Evolutionary conservation across 2,888 invertebrate genomes (phyloP), one percentile per base, ranked within the genome.

Genomic region (Tyria jacobaeae): DNA sequence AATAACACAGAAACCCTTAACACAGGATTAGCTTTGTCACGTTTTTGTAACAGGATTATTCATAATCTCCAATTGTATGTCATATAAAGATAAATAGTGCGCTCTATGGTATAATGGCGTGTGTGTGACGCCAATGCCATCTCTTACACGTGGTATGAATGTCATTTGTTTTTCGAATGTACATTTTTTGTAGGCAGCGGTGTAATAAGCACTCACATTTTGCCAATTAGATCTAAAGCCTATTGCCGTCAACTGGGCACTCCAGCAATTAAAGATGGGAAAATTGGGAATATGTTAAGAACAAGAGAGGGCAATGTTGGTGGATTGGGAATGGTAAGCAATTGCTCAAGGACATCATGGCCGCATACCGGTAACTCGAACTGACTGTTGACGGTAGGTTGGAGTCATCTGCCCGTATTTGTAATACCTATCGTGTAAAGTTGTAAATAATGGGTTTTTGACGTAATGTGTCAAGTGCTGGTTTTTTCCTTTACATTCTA

Each of bases 41-140:
- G 82, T 80, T 83, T 81, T 73, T 70, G 73, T 82, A 84, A 84
- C 79, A 75, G 75, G 80, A 82, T 81, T 82, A 78, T 71, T 71
- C 71, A 75, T 75, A 77, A 81, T 77, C 73, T 72, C 71, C 66
- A 69, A 70, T 62, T 66, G 70, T 68, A 71, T 81, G 77, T 66
- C 75, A 76, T 79, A 73, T 57, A 62, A 71, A 71, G 66, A 75
- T 75, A 78, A 74, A 74, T 66, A 66, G 66, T 62, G 52, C n/a
- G 54, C 50, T 61, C 44, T 25, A 47, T 62, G 52, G 62, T 57
- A 62, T 66, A 70, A 76, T 64, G 51, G 61, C 21, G 6, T 10
- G 25, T 58, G 6, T 10, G 25, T 58, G 60, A 48, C 62, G 52
- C 64, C 59, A 60, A 54, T 15, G 10, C 12, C 49, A 41, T 44